Evolutionary conservation across 1,140 invertebrate genomes (phyloP).

Genomic region (Arion vulgaris): DNA sequence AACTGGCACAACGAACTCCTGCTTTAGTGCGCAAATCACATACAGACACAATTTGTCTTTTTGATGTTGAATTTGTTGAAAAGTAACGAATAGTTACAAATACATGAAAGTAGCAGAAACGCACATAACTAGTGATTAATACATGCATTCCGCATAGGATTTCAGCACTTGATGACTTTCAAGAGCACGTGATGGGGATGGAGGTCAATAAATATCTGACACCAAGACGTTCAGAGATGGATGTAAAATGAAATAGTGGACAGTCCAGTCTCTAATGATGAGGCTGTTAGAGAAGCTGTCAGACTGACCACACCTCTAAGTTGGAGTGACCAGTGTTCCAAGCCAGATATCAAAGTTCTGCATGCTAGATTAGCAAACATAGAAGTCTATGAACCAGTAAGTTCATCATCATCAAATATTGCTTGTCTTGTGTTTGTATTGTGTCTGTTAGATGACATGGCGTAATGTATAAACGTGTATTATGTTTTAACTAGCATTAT

Average conservation of each 20-base stretch:
- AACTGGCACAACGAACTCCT: too few species aligned
- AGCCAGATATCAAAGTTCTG: slow-evolving; percentile 53
- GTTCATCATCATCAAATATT: background rate
- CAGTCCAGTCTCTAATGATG: background rate
- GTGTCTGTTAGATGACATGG: too few species aligned
- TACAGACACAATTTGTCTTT: too few species aligned
- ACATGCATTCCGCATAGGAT: background rate
- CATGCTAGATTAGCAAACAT: slow-evolving; percentile 38
- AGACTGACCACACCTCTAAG: slow-evolving; percentile 48
- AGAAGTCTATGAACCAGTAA: slow-evolving; percentile 36
- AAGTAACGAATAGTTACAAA: too few species aligned
- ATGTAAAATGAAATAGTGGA: background rate
- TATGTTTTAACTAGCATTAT: too few species aligned
- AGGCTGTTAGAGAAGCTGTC: background rate
- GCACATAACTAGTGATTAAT: too few species aligned
- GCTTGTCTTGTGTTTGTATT: background rate
- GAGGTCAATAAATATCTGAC: background rate
- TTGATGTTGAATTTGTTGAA: too few species aligned
- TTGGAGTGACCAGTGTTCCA: slow-evolving; percentile 56
- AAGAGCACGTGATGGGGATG: slow-evolving; percentile 11
- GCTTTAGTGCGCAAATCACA: too few species aligned
- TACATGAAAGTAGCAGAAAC: too few species aligned
- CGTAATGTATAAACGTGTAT: too few species aligned
- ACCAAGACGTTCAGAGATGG: too few species aligned
- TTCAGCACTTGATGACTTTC: background rate